Conservation (phyloP, 2,113 vertebrate species). For the Herpailurus yagouaroundi region DNA sequence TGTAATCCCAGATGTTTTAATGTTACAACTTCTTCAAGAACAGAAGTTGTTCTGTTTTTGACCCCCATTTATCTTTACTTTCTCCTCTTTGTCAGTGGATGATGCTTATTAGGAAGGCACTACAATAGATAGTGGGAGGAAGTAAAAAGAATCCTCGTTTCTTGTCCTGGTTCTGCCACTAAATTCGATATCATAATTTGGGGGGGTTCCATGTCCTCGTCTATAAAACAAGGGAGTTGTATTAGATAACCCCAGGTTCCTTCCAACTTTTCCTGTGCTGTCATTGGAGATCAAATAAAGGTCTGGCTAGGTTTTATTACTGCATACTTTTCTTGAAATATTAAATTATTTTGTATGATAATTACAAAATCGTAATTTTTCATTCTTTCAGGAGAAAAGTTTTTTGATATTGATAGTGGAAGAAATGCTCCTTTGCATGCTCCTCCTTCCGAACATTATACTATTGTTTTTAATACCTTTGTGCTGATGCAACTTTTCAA, state of each 20-base stretch:
- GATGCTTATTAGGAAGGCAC: neutral
- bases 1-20: neutral
- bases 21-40: neutral
- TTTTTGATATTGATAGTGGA: slow-evolving; percentile 97
- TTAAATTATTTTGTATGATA: slow-evolving; percentile 24
- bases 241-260: neutral
- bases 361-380: slow-evolving; percentile 66
- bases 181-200: neutral
- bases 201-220: neutral
- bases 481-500: slow-evolving; percentile 99
- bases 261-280: neutral
- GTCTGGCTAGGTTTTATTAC: neutral
- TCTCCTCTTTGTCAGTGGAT: neutral
- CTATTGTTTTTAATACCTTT: slow-evolving; percentile 98
- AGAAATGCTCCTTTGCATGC: slow-evolving; percentile 95
- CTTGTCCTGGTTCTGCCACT: neutral
- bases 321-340: slow-evolving; percentile 6
- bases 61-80: neutral
- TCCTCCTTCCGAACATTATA: slow-evolving; percentile 98
- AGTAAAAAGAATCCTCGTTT: neutral
- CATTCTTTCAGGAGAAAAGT: slow-evolving; percentile 91
- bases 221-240: neutral
- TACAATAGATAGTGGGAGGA: neutral
- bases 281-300: slow-evolving; percentile 29
- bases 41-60: neutral